These are phyloP conservation scores for Lepidochrysops patricia DNA, from an alignment of 2,888 invertebrate genomes.

Conservation along the genomic window DNA sequence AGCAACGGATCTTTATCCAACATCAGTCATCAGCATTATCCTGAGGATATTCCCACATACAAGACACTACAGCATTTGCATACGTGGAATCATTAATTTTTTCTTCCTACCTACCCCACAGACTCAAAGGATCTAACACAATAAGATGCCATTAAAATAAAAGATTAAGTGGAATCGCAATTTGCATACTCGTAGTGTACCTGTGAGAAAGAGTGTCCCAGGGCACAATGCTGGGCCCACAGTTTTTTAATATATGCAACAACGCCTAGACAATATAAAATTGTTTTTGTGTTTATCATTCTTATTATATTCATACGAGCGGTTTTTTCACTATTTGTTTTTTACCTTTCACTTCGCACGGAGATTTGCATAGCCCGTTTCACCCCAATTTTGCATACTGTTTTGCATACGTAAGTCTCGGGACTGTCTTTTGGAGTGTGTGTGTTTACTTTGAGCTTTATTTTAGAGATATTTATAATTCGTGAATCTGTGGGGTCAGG, in stretches of 20 bases:
- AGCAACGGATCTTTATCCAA: constrained; percentile 24
- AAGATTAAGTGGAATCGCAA: constrained; percentile 62
- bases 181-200: constrained; percentile 54
- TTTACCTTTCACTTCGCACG: constrained; percentile 66
- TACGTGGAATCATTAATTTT: constrained; percentile 66
- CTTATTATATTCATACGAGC: constrained; percentile 61
- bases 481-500: constrained; percentile 54
- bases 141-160: constrained; percentile 72
- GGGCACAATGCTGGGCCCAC: constrained; percentile 45
- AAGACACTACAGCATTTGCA: constrained; percentile 52
- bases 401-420: constrained; percentile 64
- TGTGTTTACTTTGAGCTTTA: constrained; percentile 65
- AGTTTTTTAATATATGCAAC: constrained; percentile 48
- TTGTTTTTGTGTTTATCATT: constrained; percentile 64
- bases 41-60: constrained; percentile 46
- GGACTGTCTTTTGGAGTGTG: constrained; percentile 48
- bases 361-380: constrained; percentile 70
- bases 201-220: constrained; percentile 61
- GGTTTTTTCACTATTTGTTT: constrained; percentile 67
- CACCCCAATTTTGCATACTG: constrained; percentile 51
- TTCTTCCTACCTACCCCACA: constrained; percentile 50
- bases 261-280: constrained; percentile 56
- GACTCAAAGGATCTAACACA: constrained; percentile 57
- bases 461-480: constrained; percentile 64
- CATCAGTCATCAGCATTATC: not conserved